Evolutionary conservation across 2,797 vertebrate species (phyloP).

Genomic region (Coregonus sp.): DNA sequence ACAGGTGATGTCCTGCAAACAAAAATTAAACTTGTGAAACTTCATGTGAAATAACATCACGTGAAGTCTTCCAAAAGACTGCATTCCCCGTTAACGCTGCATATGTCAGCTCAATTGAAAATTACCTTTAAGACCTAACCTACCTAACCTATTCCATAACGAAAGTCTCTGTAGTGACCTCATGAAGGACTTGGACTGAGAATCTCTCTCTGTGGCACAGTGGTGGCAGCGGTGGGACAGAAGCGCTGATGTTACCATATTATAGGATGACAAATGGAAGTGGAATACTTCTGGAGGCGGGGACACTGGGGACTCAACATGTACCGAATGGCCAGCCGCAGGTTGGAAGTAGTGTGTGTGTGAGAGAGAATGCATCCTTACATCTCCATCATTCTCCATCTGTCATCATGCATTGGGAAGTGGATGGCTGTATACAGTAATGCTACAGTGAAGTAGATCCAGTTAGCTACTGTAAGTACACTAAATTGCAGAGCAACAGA

Average conservation of each 20-base stretch:
- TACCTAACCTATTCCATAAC: too few relatives aligned
- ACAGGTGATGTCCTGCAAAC: too few relatives aligned
- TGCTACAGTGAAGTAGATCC: not conserved
- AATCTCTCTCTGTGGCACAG: constrained; percentile 42
- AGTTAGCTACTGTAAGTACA: not conserved
- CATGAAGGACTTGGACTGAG: constrained; percentile 49
- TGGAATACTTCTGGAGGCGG: constrained; percentile 74
- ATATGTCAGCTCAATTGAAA: too few relatives aligned
- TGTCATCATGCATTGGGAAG: constrained; percentile 29
- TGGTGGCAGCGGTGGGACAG: constrained; percentile 51
- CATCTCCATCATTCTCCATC: constrained; percentile 52
- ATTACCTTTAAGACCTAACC: too few relatives aligned
- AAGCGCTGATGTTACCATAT: constrained; percentile 77
- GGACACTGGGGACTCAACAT: constrained; percentile 65
- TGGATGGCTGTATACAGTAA: not conserved
- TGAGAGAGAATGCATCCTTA: constrained; percentile 38
- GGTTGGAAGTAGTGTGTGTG: constrained; percentile 31
- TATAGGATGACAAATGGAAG: constrained; percentile 77
- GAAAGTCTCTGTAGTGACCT: constrained; percentile 55
- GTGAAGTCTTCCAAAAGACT: too few relatives aligned
- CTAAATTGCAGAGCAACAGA: not conserved
- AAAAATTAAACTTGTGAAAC: too few relatives aligned
- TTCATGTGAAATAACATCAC: too few relatives aligned
- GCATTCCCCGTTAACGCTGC: too few relatives aligned
- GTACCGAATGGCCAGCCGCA: constrained; percentile 61